A percentile compares a stretch with the other conserved stretches of the same genome.
These are phyloP conservation scores for Listronotus oregonensis DNA, from an alignment of 1,140 invertebrate species.

Conservation along the genomic window DNA sequence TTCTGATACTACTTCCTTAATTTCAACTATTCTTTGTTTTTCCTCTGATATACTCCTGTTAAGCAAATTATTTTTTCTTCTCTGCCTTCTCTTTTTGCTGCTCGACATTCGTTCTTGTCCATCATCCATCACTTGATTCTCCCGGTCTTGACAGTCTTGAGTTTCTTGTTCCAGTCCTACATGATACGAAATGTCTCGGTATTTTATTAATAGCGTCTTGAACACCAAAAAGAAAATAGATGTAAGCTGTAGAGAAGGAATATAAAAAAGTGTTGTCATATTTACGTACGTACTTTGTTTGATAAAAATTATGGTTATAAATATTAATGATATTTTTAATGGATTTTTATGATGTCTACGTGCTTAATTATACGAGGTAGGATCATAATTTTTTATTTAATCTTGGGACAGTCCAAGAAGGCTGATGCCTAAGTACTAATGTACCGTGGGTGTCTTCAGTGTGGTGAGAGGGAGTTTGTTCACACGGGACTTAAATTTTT, in stretches of 20 bases:
- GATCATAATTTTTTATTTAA: too few species aligned
- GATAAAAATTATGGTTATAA: background rate
- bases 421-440: too few species aligned
- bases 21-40: conserved; percentile 10
- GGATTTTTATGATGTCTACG: background rate
- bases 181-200: conserved; percentile 34
- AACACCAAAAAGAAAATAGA: conserved; percentile 34
- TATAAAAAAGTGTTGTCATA: conserved; percentile 15
- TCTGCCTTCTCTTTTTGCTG: conserved; percentile 35
- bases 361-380: too few species aligned
- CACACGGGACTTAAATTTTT: too few species aligned
- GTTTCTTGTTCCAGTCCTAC: conserved; percentile 20
- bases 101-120: conserved; percentile 27
- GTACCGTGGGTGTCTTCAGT: too few species aligned
- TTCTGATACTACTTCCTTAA: conserved; percentile 10
- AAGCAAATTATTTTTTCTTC: conserved; percentile 31
- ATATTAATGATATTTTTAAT: background rate
- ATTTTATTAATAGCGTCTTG: conserved; percentile 27
- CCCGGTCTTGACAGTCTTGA: conserved; percentile 3
- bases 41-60: conserved; percentile 15
- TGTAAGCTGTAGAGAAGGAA: conserved; percentile 16
- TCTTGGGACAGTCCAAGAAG: too few species aligned
- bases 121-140: conserved; percentile 35
- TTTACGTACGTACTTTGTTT: background rate
- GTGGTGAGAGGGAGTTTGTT: too few species aligned